Evolutionary conservation across 2,797 vertebrate genomes (phyloP).

Genomic region (Sparidentex hasta): DNA sequence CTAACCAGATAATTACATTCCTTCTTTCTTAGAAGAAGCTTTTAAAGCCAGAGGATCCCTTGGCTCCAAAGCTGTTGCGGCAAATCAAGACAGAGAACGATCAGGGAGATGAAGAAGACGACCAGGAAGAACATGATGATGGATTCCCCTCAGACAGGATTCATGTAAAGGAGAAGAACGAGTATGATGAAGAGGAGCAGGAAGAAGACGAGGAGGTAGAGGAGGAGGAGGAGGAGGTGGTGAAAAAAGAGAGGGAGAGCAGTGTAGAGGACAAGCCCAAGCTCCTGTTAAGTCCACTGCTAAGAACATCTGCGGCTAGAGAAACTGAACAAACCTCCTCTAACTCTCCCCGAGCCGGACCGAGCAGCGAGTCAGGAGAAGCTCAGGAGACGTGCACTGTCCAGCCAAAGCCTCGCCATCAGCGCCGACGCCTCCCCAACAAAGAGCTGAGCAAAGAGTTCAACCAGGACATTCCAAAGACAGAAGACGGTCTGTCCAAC

Average conservation of each 20-base stretch:
- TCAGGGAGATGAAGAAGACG: slow-evolving; percentile 75
- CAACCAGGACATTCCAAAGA: slow-evolving; percentile 91
- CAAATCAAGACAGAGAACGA: slow-evolving; percentile 93
- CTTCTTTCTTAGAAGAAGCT: slow-evolving; percentile 86
- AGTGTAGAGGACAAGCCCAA: slow-evolving; percentile 68
- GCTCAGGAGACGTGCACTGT: slow-evolving; percentile 83
- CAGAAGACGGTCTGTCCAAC: slow-evolving; percentile 88
- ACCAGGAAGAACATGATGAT: slow-evolving; percentile 80
- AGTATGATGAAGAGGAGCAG: slow-evolving; percentile 65
- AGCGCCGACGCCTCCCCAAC: slow-evolving; percentile 88
- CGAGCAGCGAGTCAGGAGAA: slow-evolving; percentile 89
- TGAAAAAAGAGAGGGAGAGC: slow-evolving; percentile 60
- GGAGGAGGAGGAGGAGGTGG: slow-evolving; percentile 60
- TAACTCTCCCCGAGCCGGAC: slow-evolving; percentile 90
- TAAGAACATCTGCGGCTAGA: slow-evolving; percentile 79
- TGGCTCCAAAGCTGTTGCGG: slow-evolving; percentile 86
- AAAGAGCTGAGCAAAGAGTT: slow-evolving; percentile 93
- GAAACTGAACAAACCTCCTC: slow-evolving; percentile 89
- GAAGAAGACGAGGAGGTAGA: slow-evolving; percentile 62
- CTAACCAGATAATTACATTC: not conserved
- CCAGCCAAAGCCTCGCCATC: slow-evolving; percentile 87
- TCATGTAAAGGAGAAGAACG: slow-evolving; percentile 62
- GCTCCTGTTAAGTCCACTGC: slow-evolving; percentile 74
- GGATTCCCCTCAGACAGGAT: slow-evolving; percentile 60
- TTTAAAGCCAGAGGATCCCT: slow-evolving; percentile 87